phyloP scores from a whole-genome alignment of 2,888 invertebrate species.

The Chaetoderma sp. region DNA sequence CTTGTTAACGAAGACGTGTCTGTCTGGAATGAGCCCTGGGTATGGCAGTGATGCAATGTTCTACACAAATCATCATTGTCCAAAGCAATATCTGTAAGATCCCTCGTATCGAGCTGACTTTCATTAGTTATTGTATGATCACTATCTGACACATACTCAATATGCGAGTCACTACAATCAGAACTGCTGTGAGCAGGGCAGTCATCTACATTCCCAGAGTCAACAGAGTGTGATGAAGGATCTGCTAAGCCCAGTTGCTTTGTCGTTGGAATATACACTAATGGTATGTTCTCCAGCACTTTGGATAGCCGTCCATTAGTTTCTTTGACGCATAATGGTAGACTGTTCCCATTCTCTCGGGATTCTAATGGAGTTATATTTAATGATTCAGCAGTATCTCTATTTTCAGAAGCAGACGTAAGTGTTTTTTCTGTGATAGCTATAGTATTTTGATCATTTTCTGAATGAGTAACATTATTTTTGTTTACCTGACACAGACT shows the following conservation, averaged over 20 bases:
- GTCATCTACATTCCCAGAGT: constrained; percentile 8
- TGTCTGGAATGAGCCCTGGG: neutral
- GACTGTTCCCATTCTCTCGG: constrained; percentile 38
- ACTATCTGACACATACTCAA: constrained; percentile 2
- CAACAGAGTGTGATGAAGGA: constrained; percentile 9
- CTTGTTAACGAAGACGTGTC: constrained; percentile 48
- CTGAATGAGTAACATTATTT: neutral
- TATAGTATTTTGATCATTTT: neutral
- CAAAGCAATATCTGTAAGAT: constrained; percentile 9
- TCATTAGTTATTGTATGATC: too few relatives aligned
- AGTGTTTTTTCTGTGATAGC: neutral
- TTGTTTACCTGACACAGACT: too few relatives aligned
- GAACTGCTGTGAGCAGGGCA: neutral
- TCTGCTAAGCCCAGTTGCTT: constrained; percentile 46
- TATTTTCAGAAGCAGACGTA: neutral
- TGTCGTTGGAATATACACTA: constrained; percentile 61
- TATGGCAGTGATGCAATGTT: constrained; percentile 48
- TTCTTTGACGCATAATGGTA: neutral
- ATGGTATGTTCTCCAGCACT: constrained; percentile 60
- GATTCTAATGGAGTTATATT: constrained; percentile 54
- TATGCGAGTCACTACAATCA: neutral
- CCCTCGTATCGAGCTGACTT: constrained; percentile 8
- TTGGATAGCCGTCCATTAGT: constrained; percentile 55
- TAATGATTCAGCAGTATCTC: constrained; percentile 26
- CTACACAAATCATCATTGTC: constrained; percentile 30